Percentiles rank a stretch among this genome's conserved stretches.
These are phyloP conservation scores for Megalopta genalis DNA, from an alignment of 1,140 invertebrate genomes.

Conservation along the genomic window DNA sequence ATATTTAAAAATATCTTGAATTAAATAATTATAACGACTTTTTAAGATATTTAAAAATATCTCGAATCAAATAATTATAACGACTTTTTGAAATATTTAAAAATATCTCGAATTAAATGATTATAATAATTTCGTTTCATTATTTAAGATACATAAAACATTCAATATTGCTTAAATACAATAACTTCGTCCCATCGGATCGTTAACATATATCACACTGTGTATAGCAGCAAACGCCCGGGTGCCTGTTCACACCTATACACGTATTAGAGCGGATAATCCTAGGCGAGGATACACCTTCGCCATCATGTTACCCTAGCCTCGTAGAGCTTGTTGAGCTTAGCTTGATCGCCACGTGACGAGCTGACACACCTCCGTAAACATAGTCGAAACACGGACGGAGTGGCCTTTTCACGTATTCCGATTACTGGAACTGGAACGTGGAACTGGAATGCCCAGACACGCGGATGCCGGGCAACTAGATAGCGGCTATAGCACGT, in stretches of 20 bases:
- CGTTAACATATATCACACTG: too few relatives aligned
- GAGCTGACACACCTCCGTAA: conserved; percentile 63
- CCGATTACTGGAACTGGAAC: conserved; percentile 8
- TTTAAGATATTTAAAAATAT: too few relatives aligned
- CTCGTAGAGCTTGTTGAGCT: conserved; percentile 70
- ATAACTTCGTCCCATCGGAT: too few relatives aligned
- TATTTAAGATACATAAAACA: too few relatives aligned
- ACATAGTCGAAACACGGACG: conserved; percentile 26
- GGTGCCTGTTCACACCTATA: not conserved
- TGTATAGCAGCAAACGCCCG: not conserved
- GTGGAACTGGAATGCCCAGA: too few relatives aligned
- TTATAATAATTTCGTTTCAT: too few relatives aligned
- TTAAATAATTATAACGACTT: too few relatives aligned
- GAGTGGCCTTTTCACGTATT: not conserved
- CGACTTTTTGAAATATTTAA: too few relatives aligned
- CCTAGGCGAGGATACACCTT: conserved; percentile 67
- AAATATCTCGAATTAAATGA: too few relatives aligned
- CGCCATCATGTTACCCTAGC: conserved; percentile 67
- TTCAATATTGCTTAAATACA: too few relatives aligned
- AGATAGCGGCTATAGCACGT: not conserved
- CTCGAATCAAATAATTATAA: too few relatives aligned
- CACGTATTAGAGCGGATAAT: conserved; percentile 71
- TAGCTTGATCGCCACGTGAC: conserved; percentile 74
- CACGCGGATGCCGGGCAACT: not conserved
- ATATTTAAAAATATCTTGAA: too few relatives aligned